phyloP scores from a whole-genome alignment of 2,113 vertebrate genomes.

The Uria aalge region DNA sequence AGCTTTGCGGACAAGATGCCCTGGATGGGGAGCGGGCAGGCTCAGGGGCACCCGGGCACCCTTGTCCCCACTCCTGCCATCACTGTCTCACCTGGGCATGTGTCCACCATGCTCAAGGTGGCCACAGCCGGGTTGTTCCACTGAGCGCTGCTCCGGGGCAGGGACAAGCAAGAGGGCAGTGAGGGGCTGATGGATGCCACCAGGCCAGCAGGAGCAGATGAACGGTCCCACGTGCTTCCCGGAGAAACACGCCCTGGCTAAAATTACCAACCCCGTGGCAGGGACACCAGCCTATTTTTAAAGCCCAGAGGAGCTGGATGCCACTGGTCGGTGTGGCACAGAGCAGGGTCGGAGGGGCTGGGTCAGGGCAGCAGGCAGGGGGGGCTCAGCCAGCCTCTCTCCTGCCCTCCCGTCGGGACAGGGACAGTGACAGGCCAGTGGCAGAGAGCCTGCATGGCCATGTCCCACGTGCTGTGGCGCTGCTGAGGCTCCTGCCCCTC shows the following conservation, averaged over 20 bases:
- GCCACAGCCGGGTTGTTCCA: rapidly evolving
- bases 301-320: not conserved
- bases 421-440: not conserved
- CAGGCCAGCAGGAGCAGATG: not conserved
- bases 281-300: conserved; percentile 28
- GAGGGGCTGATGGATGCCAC: not conserved
- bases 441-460: not conserved
- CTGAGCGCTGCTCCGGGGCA: rapidly evolving
- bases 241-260: not conserved
- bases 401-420: rapidly evolving
- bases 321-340: rapidly evolving
- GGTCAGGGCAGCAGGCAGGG: not conserved
- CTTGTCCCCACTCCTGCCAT: not conserved
- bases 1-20: not conserved
- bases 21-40: not conserved
- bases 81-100: not conserved
- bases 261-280: not conserved
- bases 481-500: not conserved
- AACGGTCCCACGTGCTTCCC: not conserved
- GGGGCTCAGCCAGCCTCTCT: not conserved
- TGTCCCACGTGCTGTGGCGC: rapidly evolving
- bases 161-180: rapidly evolving
- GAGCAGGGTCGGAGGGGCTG: not conserved
- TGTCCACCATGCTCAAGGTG: not conserved
- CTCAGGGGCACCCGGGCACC: rapidly evolving